phyloP scores from a whole-genome alignment of 2,113 vertebrate species.

The Ciconia maguari region DNA sequence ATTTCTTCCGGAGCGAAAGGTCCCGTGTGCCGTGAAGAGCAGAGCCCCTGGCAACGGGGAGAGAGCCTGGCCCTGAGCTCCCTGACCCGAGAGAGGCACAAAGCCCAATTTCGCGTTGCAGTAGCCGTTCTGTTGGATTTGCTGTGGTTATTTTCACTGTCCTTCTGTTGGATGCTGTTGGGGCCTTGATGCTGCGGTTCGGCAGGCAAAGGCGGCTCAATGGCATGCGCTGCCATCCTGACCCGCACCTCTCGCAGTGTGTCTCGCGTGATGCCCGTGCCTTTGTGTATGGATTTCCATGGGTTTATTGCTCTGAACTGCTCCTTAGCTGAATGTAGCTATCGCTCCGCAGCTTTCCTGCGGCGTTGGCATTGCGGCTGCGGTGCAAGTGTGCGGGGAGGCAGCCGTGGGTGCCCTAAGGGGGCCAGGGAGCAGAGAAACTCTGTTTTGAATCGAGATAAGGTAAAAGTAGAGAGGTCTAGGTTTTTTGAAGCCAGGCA shows the following conservation, averaged over 20 bases:
- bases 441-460: too few species aligned
- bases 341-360: not conserved
- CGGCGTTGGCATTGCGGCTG: rapidly evolving
- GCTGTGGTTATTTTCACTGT: not conserved
- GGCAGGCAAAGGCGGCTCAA: not conserved
- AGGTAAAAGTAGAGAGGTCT: not conserved
- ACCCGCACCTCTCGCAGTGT: rapidly evolving
- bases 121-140: not conserved
- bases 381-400: rapidly evolving
- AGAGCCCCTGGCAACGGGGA: constrained; percentile 49
- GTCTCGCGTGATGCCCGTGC: rapidly evolving
- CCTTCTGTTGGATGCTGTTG: not conserved
- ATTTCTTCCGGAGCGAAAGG: constrained; percentile 88
- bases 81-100: not conserved
- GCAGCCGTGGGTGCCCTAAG: not conserved
- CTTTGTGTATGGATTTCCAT: rapidly evolving
- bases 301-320: not conserved
- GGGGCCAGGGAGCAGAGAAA: too few species aligned
- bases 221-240: not conserved
- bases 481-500: too few species aligned
- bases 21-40: constrained; percentile 88
- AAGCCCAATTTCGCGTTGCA: not conserved
- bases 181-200: not conserved
- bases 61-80: constrained; percentile 72
- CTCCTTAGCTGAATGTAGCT: rapidly evolving